Percentiles rank a stretch among this genome's conserved stretches.
Conservation (phyloP, 2,888 invertebrate genomes). For the Lithophane socia region DNA sequence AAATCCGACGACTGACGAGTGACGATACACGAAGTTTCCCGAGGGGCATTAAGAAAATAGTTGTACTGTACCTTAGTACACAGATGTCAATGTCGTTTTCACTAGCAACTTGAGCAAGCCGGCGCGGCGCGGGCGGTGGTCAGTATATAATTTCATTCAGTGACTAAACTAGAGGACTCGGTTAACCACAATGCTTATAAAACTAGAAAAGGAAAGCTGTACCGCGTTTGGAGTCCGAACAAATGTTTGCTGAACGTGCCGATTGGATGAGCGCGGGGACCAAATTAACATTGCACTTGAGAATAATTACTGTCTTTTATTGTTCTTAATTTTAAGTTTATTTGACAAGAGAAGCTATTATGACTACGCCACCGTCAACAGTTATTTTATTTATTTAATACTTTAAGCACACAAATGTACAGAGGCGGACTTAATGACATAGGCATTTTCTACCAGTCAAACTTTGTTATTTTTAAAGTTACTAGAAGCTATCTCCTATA, state of each 20-base stretch:
- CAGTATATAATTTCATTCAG: constrained; percentile 73
- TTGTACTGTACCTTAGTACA: neutral
- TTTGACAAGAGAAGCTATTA: neutral
- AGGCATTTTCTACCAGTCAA: no score
- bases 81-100: constrained; percentile 49
- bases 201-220: constrained; percentile 87
- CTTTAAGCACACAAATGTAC: no score
- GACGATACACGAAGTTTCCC: no score
- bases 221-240: constrained; percentile 69
- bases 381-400: neutral
- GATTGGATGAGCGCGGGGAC: constrained; percentile 53
- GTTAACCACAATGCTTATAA: constrained; percentile 85
- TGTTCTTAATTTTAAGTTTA: constrained; percentile 12
- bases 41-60: no score
- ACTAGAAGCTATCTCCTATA: neutral
- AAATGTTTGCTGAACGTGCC: constrained; percentile 86
- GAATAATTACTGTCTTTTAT: constrained; percentile 36
- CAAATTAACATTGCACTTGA: constrained; percentile 48
- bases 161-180: constrained; percentile 78
- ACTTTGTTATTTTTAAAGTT: neutral
- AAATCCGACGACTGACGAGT: no score
- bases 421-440: no score
- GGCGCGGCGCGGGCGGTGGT: constrained; percentile 45
- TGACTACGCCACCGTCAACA: neutral
- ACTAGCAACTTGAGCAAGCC: constrained; percentile 42